phyloP scores from a whole-genome alignment of 2,113 vertebrate species.

The Chloropsis cyanopogon region DNA sequence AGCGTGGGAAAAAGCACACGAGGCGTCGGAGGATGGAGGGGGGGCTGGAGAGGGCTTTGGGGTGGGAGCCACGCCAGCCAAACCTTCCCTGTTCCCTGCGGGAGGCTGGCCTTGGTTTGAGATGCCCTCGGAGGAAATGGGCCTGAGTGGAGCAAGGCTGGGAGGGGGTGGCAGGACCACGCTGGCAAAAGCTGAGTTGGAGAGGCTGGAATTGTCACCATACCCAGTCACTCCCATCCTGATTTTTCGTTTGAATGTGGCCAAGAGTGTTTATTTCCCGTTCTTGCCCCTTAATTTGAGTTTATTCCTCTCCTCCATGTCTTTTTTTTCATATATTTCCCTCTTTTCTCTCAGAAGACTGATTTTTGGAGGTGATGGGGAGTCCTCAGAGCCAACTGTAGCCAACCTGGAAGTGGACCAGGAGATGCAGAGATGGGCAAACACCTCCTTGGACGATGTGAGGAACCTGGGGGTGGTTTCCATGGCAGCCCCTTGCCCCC shows the following conservation, averaged over 20 bases:
- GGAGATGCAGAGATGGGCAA: neutral
- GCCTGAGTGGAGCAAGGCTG: fast-evolving
- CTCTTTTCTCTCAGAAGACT: neutral
- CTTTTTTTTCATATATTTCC: neutral
- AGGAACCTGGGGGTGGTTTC: conserved; percentile 48
- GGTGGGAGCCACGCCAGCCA: neutral
- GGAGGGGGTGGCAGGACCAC: neutral
- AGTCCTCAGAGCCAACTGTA: neutral
- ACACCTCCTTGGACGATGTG: neutral
- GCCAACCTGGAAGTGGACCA: neutral
- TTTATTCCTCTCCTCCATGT: neutral
- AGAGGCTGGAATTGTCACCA: neutral
- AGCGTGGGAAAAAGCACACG: neutral
- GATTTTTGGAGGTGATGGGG: neutral
- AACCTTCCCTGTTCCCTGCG: neutral
- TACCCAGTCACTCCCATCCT: too few relatives aligned
- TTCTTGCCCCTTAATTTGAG: neutral
- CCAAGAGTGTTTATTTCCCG: neutral
- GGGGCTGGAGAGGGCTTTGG: neutral
- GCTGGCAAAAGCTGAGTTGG: neutral
- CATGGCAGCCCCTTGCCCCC: conserved; percentile 66
- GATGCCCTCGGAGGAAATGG: neutral
- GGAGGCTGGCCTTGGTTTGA: neutral
- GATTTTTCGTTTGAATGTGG: fast-evolving
- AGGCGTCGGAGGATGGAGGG: fast-evolving